Percentiles rank a stretch among this genome's conserved stretches.
Evolutionary conservation across 2,113 vertebrate genomes (phyloP).

Genomic region (Lota lota): DNA sequence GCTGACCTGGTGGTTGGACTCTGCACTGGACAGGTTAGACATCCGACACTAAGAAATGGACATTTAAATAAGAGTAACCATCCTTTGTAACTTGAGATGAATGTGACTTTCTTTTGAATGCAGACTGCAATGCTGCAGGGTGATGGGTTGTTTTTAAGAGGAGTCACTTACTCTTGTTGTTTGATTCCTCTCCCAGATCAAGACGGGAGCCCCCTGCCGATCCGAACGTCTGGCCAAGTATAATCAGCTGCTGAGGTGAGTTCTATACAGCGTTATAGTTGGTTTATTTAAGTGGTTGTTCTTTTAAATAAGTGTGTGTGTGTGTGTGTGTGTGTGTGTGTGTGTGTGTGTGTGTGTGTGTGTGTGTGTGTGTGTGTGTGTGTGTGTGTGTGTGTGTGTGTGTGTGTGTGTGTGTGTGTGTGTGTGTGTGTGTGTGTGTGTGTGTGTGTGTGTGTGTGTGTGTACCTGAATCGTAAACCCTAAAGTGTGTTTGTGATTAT

Average conservation of each 20-base stretch:
- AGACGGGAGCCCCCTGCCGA: slow-evolving; percentile 94
- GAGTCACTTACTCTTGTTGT: not conserved
- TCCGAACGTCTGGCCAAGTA: slow-evolving; percentile 97
- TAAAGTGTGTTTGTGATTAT: too few species aligned
- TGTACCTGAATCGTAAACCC: too few species aligned
- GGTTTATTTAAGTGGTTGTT: not conserved
- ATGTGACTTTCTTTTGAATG: not conserved
- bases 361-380: too few species aligned
- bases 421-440: too few species aligned
- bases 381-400: too few species aligned
- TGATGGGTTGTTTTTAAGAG: not conserved
- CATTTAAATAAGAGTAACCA: not conserved
- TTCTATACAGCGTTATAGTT: not conserved
- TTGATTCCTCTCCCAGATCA: slow-evolving; percentile 78
- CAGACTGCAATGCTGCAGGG: not conserved
- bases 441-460: too few species aligned
- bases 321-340: not conserved
- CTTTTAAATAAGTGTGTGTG: too few species aligned
- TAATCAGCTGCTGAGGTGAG: slow-evolving; percentile 94
- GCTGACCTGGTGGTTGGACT: slow-evolving; percentile 92
- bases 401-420: too few species aligned
- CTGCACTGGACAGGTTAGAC: slow-evolving; percentile 87
- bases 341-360: too few species aligned
- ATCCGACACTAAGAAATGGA: not conserved
- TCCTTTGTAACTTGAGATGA: not conserved